phyloP scores from a whole-genome alignment of 2,113 vertebrate species.

The Cololabis saira region DNA sequence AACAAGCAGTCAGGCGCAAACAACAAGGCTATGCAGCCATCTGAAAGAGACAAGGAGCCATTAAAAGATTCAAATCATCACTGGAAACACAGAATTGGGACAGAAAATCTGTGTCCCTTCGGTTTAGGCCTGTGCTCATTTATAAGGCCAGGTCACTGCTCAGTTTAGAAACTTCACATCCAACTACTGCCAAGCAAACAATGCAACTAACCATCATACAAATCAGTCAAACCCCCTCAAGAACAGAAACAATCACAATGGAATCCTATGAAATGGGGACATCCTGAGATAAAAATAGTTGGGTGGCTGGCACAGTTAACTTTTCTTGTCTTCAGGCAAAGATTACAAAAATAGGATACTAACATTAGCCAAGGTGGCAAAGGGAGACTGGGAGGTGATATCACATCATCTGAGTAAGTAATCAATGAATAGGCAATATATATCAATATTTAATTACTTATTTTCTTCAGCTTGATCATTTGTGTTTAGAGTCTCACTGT shows the following conservation, averaged over 20 bases:
- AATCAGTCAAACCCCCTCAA: constrained; percentile 3
- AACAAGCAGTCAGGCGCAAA: constrained; percentile 44
- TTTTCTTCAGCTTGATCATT: too few relatives aligned
- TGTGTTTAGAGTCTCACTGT: too few relatives aligned
- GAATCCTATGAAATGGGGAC: constrained; percentile 49
- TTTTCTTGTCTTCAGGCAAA: constrained; percentile 48
- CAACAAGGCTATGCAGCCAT: constrained; percentile 25
- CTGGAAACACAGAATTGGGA: constrained; percentile 13
- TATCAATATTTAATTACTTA: neutral
- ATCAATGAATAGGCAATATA: constrained; percentile 6
- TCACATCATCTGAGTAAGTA: constrained; percentile 21
- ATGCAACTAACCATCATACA: constrained; percentile 6
- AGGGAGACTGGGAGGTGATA: constrained; percentile 7
- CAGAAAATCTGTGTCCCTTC: too few relatives aligned
- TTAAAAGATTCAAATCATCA: constrained; percentile 23
- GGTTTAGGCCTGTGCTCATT: constrained; percentile 6
- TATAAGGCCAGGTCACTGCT: constrained; percentile 17
- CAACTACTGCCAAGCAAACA: constrained; percentile 16
- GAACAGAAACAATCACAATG: constrained; percentile 9
- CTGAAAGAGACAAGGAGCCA: constrained; percentile 27
- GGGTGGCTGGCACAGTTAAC: constrained; percentile 41
- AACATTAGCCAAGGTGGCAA: constrained; percentile 21
- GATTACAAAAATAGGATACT: constrained; percentile 30
- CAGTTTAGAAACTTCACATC: neutral
- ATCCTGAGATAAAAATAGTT: constrained; percentile 59